Percentiles rank a stretch among this genome's conserved stretches.
These are phyloP conservation scores for Oscheius myriophilus DNA, from an alignment of 2,888 invertebrate species.

Conservation along the genomic window DNA sequence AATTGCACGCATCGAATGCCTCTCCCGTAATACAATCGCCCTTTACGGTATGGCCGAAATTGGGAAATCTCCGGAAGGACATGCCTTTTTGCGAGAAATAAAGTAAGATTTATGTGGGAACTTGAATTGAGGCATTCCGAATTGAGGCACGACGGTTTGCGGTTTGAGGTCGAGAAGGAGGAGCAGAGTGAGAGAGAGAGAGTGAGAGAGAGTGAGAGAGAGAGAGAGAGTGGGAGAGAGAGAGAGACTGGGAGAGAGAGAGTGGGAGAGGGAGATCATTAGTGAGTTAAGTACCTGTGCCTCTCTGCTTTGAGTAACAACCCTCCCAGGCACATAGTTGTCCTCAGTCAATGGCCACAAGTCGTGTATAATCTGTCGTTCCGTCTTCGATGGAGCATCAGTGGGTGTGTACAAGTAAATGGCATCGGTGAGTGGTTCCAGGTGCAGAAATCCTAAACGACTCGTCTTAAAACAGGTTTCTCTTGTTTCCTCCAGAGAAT, in stretches of 20 bases:
- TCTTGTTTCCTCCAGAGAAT: too few relatives aligned
- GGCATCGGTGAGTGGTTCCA: constrained; percentile 59
- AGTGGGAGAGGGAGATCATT: too few relatives aligned
- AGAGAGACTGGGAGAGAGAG: neutral
- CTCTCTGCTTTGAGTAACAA: constrained; percentile 60
- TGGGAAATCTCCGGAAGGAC: neutral
- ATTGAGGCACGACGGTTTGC: neutral
- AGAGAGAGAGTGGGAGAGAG: neutral
- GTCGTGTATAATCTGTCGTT: constrained; percentile 53
- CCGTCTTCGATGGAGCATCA: constrained; percentile 59
- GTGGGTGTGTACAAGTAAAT: constrained; percentile 64
- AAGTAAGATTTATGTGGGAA: too few relatives aligned
- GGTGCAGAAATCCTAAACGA: constrained; percentile 41
- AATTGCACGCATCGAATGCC: too few relatives aligned
- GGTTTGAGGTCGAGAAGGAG: neutral
- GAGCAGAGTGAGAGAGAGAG: neutral
- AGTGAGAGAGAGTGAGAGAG: neutral
- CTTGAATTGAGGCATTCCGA: too few relatives aligned
- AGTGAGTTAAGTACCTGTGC: constrained; percentile 50
- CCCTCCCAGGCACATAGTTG: constrained; percentile 58
- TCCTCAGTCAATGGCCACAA: constrained; percentile 60
- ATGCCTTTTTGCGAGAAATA: too few relatives aligned
- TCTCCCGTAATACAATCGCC: too few relatives aligned
- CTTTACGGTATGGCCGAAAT: neutral
- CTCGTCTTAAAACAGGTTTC: neutral